phyloP scores from a whole-genome alignment of 2,113 vertebrate species.

The Naja naja region DNA sequence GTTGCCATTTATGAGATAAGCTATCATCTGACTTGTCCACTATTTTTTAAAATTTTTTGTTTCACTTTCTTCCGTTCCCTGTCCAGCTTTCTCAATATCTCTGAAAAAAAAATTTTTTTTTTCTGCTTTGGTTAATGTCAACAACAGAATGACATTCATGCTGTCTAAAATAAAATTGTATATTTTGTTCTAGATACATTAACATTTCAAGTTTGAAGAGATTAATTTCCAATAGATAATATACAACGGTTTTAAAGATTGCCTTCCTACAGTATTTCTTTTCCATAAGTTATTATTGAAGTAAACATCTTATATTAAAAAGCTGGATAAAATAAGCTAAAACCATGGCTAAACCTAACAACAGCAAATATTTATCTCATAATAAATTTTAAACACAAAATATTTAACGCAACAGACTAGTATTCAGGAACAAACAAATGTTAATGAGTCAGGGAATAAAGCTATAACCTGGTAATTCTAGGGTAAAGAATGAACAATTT shows the following conservation, averaged over 20 bases:
- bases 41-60: neutral
- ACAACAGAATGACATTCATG: neutral
- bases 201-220: neutral
- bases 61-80: neutral
- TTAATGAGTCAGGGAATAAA: neutral
- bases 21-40: neutral
- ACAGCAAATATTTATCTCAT: neutral
- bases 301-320: neutral
- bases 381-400: neutral
- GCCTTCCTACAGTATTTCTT: neutral
- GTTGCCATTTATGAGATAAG: neutral
- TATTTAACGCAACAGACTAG: neutral
- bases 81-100: neutral
- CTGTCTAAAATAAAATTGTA: neutral
- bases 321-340: neutral
- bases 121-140: neutral
- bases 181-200: neutral
- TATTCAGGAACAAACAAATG: neutral
- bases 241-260: neutral
- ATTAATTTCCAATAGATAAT: neutral
- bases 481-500: neutral
- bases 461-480: neutral
- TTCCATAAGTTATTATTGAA: neutral
- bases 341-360: neutral
- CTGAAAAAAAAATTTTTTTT: neutral